Conservation (phyloP, 2,888 invertebrate genomes). For the Molorchus minor region DNA sequence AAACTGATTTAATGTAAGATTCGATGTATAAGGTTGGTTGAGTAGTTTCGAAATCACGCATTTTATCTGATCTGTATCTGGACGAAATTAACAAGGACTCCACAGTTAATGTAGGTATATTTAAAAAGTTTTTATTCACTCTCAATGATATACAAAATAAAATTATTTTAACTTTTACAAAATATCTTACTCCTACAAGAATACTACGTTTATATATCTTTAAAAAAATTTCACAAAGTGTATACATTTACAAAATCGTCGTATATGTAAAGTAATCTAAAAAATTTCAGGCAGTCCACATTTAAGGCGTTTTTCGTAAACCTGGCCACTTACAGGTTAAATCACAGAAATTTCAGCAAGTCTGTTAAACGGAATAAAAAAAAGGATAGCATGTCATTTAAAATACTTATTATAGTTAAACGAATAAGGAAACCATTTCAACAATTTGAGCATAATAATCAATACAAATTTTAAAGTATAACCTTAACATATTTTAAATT, state of each 20-base stretch:
- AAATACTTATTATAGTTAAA: not conserved
- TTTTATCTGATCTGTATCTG: too few relatives aligned
- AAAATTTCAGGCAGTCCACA: conserved; percentile 13
- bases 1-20: too few relatives aligned
- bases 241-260: conserved; percentile 13
- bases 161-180: conserved; percentile 12
- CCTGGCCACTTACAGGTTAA: not conserved
- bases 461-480: too few relatives aligned
- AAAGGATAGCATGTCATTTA: not conserved
- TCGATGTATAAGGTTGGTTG: too few relatives aligned
- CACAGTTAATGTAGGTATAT: too few relatives aligned
- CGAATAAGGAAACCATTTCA: not conserved
- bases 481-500: too few relatives aligned
- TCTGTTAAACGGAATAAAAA: not conserved
- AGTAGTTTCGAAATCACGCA: too few relatives aligned
- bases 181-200: conserved; percentile 15
- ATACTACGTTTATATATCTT: not conserved
- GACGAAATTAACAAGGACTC: too few relatives aligned
- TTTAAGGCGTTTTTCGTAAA: conserved; percentile 14
- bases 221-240: conserved; percentile 10
- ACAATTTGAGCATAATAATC: conserved; percentile 3
- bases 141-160: conserved; percentile 28
- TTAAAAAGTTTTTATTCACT: conserved; percentile 15
- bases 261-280: conserved; percentile 16
- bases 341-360: conserved; percentile 14